Evolutionary conservation across 2,797 vertebrate species (phyloP).

Genomic region (Falco rusticolus): DNA sequence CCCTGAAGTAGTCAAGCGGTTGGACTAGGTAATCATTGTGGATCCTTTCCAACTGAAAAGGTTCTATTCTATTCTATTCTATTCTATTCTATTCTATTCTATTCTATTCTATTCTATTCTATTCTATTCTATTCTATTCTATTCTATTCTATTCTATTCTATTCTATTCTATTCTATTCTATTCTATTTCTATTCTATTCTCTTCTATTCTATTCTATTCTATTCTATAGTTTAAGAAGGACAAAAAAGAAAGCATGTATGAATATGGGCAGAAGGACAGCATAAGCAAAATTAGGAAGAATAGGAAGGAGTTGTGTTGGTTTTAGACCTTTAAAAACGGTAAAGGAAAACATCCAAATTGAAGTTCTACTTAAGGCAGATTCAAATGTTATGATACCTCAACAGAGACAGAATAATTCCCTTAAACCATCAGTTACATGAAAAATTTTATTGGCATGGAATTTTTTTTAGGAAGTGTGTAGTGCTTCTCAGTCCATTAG

Average conservation of each 20-base stretch:
- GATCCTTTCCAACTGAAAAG: background rate
- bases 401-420: background rate
- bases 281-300: background rate
- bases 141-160: background rate
- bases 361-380: background rate
- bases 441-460: background rate
- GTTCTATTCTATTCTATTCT: background rate
- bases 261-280: background rate
- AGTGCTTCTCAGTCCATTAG: background rate
- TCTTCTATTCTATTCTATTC: background rate
- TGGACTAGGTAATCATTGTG: background rate
- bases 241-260: rapidly evolving
- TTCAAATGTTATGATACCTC: background rate
- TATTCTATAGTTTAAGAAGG: background rate
- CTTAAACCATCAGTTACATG: background rate
- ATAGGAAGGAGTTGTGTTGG: background rate
- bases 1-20: background rate
- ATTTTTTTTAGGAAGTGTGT: background rate
- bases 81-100: no score
- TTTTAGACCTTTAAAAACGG: background rate
- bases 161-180: no score
- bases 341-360: background rate
- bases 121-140: background rate
- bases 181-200: background rate
- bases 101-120: no score